These are phyloP conservation scores for Lucinisca nassula DNA, from an alignment of 2,888 invertebrate species.

Conservation along the genomic window DNA sequence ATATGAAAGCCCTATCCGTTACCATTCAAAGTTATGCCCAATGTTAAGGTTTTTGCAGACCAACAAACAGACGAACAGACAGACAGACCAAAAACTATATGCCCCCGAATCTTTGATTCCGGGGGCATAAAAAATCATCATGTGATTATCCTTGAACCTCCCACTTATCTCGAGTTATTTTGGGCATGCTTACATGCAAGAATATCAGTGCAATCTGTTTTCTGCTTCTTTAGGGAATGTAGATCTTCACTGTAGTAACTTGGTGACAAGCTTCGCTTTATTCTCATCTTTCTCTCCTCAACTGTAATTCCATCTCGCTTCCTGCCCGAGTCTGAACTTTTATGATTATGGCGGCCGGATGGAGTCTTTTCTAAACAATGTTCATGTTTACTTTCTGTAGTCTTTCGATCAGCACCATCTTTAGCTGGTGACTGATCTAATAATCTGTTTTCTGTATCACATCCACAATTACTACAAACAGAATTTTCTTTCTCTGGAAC, in stretches of 20 bases:
- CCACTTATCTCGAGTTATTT: too few relatives aligned
- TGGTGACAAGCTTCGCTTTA: conserved; percentile 75
- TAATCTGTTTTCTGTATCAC: too few relatives aligned
- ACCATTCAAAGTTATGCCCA: too few relatives aligned
- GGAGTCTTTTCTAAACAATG: too few relatives aligned
- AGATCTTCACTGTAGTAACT: conserved; percentile 75
- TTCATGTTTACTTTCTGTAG: too few relatives aligned
- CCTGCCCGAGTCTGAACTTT: not conserved
- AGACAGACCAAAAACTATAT: too few relatives aligned
- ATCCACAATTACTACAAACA: not conserved
- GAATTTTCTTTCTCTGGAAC: not conserved
- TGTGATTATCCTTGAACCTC: too few relatives aligned
- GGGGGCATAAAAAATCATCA: too few relatives aligned
- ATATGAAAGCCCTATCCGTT: too few relatives aligned
- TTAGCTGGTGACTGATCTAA: not conserved
- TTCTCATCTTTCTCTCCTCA: conserved; percentile 59
- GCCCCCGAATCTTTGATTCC: too few relatives aligned
- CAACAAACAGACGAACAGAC: too few relatives aligned
- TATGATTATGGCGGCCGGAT: not conserved
- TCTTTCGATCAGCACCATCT: not conserved
- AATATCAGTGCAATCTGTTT: conserved; percentile 28
- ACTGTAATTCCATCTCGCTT: conserved; percentile 42
- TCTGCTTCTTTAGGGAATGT: conserved; percentile 50
- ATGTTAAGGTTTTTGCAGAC: too few relatives aligned
- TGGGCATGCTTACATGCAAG: conserved; percentile 63